Evolutionary conservation across 2,113 vertebrate species (phyloP), one percentile per base, ranked within the genome.

Genomic region (Clarias magur): DNA sequence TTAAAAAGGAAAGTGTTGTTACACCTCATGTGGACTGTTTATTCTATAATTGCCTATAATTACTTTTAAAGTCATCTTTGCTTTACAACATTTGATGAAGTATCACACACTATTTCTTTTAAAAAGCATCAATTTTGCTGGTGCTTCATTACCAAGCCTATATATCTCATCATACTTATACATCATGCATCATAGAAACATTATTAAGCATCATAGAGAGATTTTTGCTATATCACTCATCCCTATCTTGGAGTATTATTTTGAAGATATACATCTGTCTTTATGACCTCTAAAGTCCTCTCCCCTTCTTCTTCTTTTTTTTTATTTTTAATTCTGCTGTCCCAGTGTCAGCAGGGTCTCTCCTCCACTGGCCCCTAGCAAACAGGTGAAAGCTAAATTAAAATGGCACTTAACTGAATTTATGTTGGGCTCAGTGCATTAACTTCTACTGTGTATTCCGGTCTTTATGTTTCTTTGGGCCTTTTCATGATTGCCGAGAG

Each of bases 341-440:
- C 54, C 48, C 19, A 16, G 38, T 73, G 2, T 23, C 83, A 54
- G 13, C n/a, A 81, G 30, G 30, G 30, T 81, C 23, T 81, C n/a
- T 27, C n/a, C 19, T 63, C 34, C 63, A 27, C 65, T 48, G 42
- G 19, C 68, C 84, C 73, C 90, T 89, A 88, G 89, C 89, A 91
- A 92, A 72, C 86, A 90, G 92, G 91, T 93, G 92, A 93, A 90
- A 92, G 92, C 92, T 94, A 94, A 95, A 95, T 94, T 94, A 93
- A 94, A 94, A 94, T 93, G 94, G 93, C 93, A 92, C 94, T 95
- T 96, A 94, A 95, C 91, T 94, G 93, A 94, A 95, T 95, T 94
- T 95, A 94, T 94, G 94, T 95, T 94, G 91, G 92, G 91, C 91
- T 93, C 93, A 94, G 92, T 95, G 93, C 93, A 95, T 94, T 94